Evolutionary conservation across 2,113 vertebrate species (phyloP), one percentile per base, ranked within the genome.

Genomic region (Hyla sarda): DNA sequence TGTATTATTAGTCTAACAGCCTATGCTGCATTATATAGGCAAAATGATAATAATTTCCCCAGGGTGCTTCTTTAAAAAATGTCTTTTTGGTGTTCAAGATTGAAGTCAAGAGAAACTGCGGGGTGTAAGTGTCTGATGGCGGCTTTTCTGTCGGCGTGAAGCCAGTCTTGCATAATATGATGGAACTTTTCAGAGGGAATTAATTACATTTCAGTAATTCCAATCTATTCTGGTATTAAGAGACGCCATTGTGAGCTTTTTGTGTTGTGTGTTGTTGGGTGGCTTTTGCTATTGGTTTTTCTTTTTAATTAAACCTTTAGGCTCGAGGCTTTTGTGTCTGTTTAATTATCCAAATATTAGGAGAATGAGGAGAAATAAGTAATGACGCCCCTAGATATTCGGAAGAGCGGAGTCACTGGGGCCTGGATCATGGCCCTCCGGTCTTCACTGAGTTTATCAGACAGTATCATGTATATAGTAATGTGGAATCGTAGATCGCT

Each of bases 241-340:
- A 45, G 8, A 74, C 13, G 21, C 48, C n/a, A 74, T 74, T 41
- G 3, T 12, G 41, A 12, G 8, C 6, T 65, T 67, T 41, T 48
- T n/a, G 12, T 74, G 72, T 74, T 41, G 19, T 74, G 72, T 19
- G 25, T 48, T 47, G 72, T 74, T 48, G 11, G 10, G 11, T 48
- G 37, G 17, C 6, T 9, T 67, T 67, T 67, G 62, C 60, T 30
- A 30, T 30, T 65, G 13, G 28, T 32, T 67, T 67, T 67, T 32
- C 21, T 17, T 74, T 47, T 48, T 74, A 74, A 74, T 74, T 74
- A 74, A 74, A 74, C 41, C 72, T 48, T 47, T 25, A 74, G 72
- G 41, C 41, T 13, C 16, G 23, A 74, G 41, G 19, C 69, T 12
- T 48, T 21, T 25, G 23, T 74, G 11, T 25, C 9, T 37, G 41